Conservation (phyloP, 2,888 invertebrate species). For the Crematogaster levior region DNA sequence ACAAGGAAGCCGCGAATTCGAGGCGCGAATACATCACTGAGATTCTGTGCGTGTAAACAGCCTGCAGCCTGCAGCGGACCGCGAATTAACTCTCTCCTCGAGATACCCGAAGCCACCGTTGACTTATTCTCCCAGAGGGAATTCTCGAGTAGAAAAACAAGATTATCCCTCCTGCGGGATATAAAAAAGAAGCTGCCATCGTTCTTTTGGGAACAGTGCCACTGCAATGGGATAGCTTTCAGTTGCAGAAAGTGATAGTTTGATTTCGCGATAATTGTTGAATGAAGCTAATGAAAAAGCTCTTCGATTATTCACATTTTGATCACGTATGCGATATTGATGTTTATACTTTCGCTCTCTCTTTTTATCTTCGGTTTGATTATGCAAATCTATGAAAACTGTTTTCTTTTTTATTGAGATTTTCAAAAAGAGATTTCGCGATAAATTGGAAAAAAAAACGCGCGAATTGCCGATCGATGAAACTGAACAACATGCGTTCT, state of each 20-base stretch:
- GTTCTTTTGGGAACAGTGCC: conserved; percentile 18
- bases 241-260: conserved; percentile 32
- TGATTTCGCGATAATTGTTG: conserved; percentile 10
- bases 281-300: not conserved
- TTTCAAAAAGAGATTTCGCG: conserved; percentile 10
- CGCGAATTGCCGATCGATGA: conserved; percentile 20
- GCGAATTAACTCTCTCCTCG: conserved; percentile 72
- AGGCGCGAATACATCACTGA: conserved; percentile 75
- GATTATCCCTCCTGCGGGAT: conserved; percentile 46
- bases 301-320: not conserved
- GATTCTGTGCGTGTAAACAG: conserved; percentile 76
- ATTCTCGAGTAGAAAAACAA: conserved; percentile 58
- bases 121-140: conserved; percentile 60
- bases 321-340: not conserved
- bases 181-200: conserved; percentile 37
- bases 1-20: conserved; percentile 68
- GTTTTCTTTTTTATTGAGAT: conserved; percentile 2
- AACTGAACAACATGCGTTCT: conserved; percentile 16
- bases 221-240: conserved; percentile 11
- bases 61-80: conserved; percentile 65
- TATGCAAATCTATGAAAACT: conserved; percentile 20
- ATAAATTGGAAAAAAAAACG: conserved; percentile 27
- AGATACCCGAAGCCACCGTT: conserved; percentile 58
- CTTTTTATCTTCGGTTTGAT: not conserved
- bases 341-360: not conserved